A percentile compares a stretch with the other conserved stretches of the same genome.
Evolutionary conservation across 2,113 vertebrate species (phyloP).

Genomic region (Ariopsis seemanni): DNA sequence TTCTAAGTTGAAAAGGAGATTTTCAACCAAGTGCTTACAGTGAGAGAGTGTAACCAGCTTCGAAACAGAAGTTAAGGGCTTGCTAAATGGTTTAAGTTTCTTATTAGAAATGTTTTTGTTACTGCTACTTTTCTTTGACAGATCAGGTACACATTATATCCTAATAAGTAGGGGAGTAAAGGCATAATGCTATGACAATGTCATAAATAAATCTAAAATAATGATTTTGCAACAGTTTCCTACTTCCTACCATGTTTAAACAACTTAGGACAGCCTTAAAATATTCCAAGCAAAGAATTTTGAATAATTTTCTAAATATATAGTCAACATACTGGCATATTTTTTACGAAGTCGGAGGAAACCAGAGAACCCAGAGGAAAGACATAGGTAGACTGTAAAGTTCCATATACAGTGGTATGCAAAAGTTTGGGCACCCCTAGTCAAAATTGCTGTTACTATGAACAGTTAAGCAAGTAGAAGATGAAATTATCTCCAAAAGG

Average conservation of each 20-base stretch:
- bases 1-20: conserved; percentile 14
- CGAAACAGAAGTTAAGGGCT: not conserved
- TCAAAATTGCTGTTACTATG: too few species aligned
- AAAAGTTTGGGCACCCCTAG: too few species aligned
- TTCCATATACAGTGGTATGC: not conserved
- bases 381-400: not conserved
- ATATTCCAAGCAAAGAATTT: not conserved
- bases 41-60: conserved; percentile 13
- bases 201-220: not conserved
- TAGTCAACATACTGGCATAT: not conserved
- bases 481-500: too few species aligned
- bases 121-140: not conserved
- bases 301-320: not conserved
- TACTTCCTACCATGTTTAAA: not conserved
- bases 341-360: not conserved
- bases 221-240: not conserved
- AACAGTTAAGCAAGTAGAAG: too few species aligned
- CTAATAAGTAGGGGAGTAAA: not conserved
- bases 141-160: not conserved
- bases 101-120: not conserved
- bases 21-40: conserved; percentile 5
- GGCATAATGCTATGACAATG: not conserved
- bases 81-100: not conserved
- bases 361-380: not conserved
- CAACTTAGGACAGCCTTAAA: not conserved